These are phyloP conservation scores for Prosopocoilus inquinatus DNA, from an alignment of 2,888 invertebrate species.

Conservation along the genomic window DNA sequence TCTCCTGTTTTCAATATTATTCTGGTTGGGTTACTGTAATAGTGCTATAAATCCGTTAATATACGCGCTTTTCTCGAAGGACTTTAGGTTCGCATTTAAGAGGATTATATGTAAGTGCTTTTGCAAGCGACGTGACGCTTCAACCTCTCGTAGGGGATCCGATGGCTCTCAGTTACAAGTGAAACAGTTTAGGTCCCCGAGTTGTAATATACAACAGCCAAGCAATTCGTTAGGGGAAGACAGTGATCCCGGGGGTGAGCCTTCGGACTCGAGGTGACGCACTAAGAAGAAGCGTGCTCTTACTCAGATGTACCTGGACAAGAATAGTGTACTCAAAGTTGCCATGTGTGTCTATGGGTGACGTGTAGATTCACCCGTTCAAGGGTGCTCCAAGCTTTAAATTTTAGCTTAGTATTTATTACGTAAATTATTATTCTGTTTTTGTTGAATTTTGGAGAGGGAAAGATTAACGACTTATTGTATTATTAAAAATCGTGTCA, in stretches of 20 bases:
- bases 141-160: conserved; percentile 55
- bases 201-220: conserved; percentile 56
- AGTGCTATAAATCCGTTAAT: conserved; percentile 95
- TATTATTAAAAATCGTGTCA: conserved; percentile 13
- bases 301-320: conserved; percentile 41
- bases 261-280: conserved; percentile 59
- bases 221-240: conserved; percentile 58
- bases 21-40: conserved; percentile 98
- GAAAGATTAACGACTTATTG: conserved; percentile 43
- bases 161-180: conserved; percentile 57
- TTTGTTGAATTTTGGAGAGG: conserved; percentile 35
- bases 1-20: conserved; percentile 84
- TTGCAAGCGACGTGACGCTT: conserved; percentile 56
- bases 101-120: conserved; percentile 85
- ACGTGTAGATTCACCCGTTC: conserved; percentile 31
- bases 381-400: conserved; percentile 18
- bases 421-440: conserved; percentile 17
- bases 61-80: conserved; percentile 91
- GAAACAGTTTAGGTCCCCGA: conserved; percentile 55
- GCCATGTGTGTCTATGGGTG: conserved; percentile 48
- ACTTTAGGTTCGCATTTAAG: conserved; percentile 93
- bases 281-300: conserved; percentile 36
- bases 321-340: conserved; percentile 44
- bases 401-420: conserved; percentile 14
- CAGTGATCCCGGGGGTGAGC: conserved; percentile 54